A percentile compares a stretch with the other conserved stretches of the same genome.
Evolutionary conservation across 2,888 invertebrate genomes (phyloP).

Genomic region (Mellilla xanthometata): DNA sequence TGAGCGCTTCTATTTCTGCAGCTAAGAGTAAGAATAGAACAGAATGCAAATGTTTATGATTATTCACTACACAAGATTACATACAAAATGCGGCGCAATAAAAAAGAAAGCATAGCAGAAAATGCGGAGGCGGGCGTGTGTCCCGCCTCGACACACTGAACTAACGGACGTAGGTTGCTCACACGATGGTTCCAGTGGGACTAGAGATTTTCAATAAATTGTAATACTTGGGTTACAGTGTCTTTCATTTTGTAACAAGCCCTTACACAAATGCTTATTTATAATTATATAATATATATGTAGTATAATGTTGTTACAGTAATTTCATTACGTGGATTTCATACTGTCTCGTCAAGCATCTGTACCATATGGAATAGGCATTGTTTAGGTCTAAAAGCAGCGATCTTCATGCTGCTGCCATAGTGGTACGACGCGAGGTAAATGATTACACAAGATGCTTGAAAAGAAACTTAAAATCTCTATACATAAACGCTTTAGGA

Average conservation of each 20-base stretch:
- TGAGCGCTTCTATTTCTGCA: slow-evolving; percentile 81
- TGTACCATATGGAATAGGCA: slow-evolving; percentile 53
- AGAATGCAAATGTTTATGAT: slow-evolving; percentile 77
- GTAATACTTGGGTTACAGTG: slow-evolving; percentile 85
- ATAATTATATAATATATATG: slow-evolving; percentile 74
- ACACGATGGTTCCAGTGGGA: slow-evolving; percentile 84
- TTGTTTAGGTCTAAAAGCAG: slow-evolving; percentile 29
- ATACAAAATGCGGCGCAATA: slow-evolving; percentile 74
- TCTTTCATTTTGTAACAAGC: slow-evolving; percentile 82
- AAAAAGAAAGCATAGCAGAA: slow-evolving; percentile 77
- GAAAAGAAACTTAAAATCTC: slow-evolving; percentile 78
- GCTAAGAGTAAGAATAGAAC: slow-evolving; percentile 73
- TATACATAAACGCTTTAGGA: slow-evolving; percentile 79
- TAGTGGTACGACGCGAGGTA: slow-evolving; percentile 38
- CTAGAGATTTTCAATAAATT: slow-evolving; percentile 86
- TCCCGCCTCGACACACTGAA: slow-evolving; percentile 47
- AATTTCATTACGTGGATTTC: slow-evolving; percentile 82
- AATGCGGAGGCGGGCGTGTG: slow-evolving; percentile 43
- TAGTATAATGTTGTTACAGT: slow-evolving; percentile 81
- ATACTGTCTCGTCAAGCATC: slow-evolving; percentile 76
- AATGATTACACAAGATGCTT: slow-evolving; percentile 62
- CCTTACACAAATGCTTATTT: slow-evolving; percentile 84
- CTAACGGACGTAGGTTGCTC: slow-evolving; percentile 56
- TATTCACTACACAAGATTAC: slow-evolving; percentile 74
- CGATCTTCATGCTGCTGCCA: slow-evolving; percentile 28